Evolutionary conservation across 2,113 vertebrate species (phyloP).

Genomic region (Gnathonemus echidnorhynchus): DNA sequence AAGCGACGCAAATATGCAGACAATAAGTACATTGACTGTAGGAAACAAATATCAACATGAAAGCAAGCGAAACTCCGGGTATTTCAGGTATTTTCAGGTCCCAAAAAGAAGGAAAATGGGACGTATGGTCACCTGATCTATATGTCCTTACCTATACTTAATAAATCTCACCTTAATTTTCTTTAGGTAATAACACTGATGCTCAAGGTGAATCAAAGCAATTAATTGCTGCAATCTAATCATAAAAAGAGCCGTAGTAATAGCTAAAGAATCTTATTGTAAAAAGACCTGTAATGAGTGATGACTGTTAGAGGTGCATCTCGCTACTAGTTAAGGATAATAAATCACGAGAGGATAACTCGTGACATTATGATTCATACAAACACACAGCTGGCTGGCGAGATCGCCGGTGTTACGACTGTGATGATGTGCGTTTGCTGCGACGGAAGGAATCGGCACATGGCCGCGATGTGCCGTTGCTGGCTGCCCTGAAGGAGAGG

Average conservation of each 20-base stretch:
- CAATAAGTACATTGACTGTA: neutral
- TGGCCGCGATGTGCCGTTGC: neutral
- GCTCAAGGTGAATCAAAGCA: neutral
- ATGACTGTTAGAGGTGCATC: neutral
- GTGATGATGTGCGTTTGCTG: conserved; percentile 7
- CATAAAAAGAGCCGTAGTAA: neutral
- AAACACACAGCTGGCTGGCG: neutral
- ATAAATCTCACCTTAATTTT: neutral
- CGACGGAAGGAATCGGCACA: conserved; percentile 22
- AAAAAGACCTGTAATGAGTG: neutral
- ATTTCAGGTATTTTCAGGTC: neutral
- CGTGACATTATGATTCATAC: neutral
- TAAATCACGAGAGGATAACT: neutral
- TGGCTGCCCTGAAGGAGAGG: conserved; percentile 6
- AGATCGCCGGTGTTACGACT: neutral
- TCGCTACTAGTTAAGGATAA: neutral
- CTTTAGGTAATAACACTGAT: neutral
- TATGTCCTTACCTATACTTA: neutral
- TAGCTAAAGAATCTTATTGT: neutral
- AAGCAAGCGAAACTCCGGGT: neutral
- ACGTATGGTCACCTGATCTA: neutral
- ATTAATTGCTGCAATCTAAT: neutral
- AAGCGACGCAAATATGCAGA: neutral
- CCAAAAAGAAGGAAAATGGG: neutral
- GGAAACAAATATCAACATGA: neutral